A percentile compares a stretch with the other conserved stretches of the same genome.
Evolutionary conservation across 2,113 vertebrate genomes (phyloP).

Genomic region (Semnopithecus entellus): DNA sequence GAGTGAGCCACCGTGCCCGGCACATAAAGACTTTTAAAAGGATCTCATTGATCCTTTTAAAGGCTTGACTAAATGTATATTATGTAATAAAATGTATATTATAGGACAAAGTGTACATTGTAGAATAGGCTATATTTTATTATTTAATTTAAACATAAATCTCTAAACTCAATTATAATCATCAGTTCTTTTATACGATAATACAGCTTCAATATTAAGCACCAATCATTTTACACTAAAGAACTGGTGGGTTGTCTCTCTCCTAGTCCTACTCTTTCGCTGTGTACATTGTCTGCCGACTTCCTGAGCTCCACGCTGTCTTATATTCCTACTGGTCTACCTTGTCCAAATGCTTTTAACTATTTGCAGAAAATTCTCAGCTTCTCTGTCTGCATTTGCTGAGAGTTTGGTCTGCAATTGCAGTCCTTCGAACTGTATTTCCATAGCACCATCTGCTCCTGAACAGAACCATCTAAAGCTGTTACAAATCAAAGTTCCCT

Average conservation of each 20-base stretch:
- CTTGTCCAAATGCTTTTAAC: neutral
- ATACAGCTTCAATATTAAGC: neutral
- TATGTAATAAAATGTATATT: neutral
- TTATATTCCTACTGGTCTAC: neutral
- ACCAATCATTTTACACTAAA: neutral
- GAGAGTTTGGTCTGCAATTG: neutral
- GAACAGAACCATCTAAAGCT: neutral
- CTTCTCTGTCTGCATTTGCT: slow-evolving; percentile 12
- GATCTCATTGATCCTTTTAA: slow-evolving; percentile 21
- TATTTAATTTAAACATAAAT: neutral
- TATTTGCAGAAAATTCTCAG: neutral
- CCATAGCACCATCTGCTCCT: neutral
- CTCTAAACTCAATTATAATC: neutral
- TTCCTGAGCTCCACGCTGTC: neutral
- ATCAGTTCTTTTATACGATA: neutral
- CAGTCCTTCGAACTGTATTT: neutral
- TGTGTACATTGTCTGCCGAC: neutral
- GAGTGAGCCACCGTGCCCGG: no score
- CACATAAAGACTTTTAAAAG: slow-evolving; percentile 23
- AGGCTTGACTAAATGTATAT: neutral
- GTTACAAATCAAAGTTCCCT: neutral
- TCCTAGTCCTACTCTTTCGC: neutral
- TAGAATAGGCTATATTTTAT: slow-evolving; percentile 7
- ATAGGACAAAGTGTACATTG: neutral
- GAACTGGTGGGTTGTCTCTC: neutral